Evolutionary conservation across 92 coral and sea anemone genomes (phyloP), one percentile per base, ranked within the genome.

Genomic region (Anthopleura xanthogrammica): DNA sequence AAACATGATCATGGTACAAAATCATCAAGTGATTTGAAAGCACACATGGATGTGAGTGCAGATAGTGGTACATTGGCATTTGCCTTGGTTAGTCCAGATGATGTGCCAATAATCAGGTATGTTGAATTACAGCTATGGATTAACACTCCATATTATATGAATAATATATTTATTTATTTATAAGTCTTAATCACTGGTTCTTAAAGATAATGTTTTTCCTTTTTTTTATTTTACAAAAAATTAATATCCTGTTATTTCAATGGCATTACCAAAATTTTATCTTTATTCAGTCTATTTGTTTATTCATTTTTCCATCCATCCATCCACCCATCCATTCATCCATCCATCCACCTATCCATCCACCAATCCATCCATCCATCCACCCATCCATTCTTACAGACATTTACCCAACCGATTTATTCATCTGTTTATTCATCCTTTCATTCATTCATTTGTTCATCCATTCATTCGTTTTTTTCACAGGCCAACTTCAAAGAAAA

Each of bases 21-120:
- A 68, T 68, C 74, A 24, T 68, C 39, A 0, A 23, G 17, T 68
- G 42, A 68, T 23, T 11, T 68, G 13, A 68, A 68, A 68, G 42
- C 16, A 68, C 74, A 68, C 42, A 11, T 29, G n/a, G 82, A 85
- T 76, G 75, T 72, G 40, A 77, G 77, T 41, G 42, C 83, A 23
- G 88, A 85, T 55, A 72, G 76, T 46, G 87, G 66, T 58, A 93
- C 97, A 40, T 87, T 93, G 22, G 94, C 97, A 16, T 93, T 87
- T 93, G 97, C 90, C 58, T 88, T 93, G 78, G 86, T 82, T 13
- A 93, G 86, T 62, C 90, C 92, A 1, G 87, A 71, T 57, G 66
- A 89, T 50, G 83, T 87, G 46, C 85, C 85, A 52, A 80, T 50
- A n/a, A 89, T 85, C 76, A 93, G 97, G 97, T 93, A 76, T 71